A percentile compares a stretch with the other conserved stretches of the same genome.
phyloP scores from a whole-genome alignment of 1,140 invertebrate genomes.

The Sycophaga agraensis region DNA sequence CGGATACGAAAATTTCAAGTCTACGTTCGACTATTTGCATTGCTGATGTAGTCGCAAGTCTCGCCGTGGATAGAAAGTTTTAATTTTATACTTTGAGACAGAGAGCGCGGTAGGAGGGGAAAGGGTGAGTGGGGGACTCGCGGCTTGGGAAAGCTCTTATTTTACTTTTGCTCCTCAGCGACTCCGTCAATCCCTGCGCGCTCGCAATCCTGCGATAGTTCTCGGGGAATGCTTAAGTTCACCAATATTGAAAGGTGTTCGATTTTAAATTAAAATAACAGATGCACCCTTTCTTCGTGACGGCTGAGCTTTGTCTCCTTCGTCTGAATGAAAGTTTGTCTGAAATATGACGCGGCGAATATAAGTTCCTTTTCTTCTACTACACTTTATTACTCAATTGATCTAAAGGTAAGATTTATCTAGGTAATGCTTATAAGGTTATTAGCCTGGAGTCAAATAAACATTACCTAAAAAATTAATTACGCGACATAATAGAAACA shows the following conservation, averaged over 20 bases:
- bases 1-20: slow-evolving; percentile 3
- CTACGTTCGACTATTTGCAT: not conserved
- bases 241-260: not conserved
- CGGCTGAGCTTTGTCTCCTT: no score
- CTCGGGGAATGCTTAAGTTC: not conserved
- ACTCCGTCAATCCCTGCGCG: not conserved
- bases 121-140: no score
- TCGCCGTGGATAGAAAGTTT: slow-evolving; percentile 3
- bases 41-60: slow-evolving; percentile 7
- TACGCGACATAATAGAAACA: no score
- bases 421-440: no score
- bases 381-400: no score
- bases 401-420: no score
- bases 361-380: no score
- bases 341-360: no score
- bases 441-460: no score
- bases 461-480: no score
- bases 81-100: slow-evolving; percentile 16
- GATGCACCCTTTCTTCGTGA: not conserved
- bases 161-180: not conserved
- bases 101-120: no score
- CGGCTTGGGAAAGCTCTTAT: not conserved
- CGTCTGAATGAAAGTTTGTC: no score
- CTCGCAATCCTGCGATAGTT: not conserved
- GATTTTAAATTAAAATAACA: slow-evolving; percentile 5